phyloP scores from a whole-genome alignment of 2,888 invertebrate genomes.

The Xylota sylvarum region DNA sequence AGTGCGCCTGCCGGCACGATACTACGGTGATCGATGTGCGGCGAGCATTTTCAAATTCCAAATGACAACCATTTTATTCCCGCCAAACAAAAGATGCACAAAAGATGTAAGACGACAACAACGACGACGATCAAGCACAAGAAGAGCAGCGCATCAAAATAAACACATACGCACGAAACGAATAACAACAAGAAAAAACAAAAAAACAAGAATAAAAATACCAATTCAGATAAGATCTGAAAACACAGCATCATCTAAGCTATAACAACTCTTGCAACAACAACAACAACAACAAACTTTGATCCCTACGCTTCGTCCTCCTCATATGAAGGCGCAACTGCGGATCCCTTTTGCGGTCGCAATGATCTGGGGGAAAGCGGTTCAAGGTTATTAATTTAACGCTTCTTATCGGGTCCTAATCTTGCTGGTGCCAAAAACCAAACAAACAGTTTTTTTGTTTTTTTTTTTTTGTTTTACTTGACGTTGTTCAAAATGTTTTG shows the following conservation, averaged over 20 bases:
- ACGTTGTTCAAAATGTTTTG: slow-evolving; percentile 37
- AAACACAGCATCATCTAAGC: slow-evolving; percentile 51
- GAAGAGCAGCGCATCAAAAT: slow-evolving; percentile 26
- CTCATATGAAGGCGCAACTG: slow-evolving; percentile 5
- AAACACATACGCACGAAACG: neutral
- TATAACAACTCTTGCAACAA: slow-evolving; percentile 29
- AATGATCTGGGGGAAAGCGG: slow-evolving; percentile 55
- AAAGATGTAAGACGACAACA: neutral
- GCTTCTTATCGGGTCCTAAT: slow-evolving; percentile 68
- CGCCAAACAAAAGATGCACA: slow-evolving; percentile 62
- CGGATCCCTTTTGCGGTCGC: slow-evolving; percentile 37
- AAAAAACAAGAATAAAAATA: slow-evolving; percentile 35
- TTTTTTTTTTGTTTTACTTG: slow-evolving; percentile 15
- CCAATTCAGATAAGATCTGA: slow-evolving; percentile 65
- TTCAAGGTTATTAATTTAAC: slow-evolving; percentile 72
- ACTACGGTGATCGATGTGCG: slow-evolving; percentile 66
- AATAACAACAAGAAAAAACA: neutral
- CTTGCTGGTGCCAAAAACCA: slow-evolving; percentile 67
- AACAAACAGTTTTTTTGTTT: slow-evolving; percentile 55
- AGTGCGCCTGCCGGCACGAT: slow-evolving; percentile 57
- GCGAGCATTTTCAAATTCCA: slow-evolving; percentile 65
- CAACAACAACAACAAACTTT: slow-evolving; percentile 14
- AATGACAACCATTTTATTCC: slow-evolving; percentile 71
- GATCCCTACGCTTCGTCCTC: slow-evolving; percentile 52
- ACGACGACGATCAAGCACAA: slow-evolving; percentile 10